Base-by-base conservation (phyloP, 2,888 invertebrate species). In the Exocentrus adspersus region DNA sequence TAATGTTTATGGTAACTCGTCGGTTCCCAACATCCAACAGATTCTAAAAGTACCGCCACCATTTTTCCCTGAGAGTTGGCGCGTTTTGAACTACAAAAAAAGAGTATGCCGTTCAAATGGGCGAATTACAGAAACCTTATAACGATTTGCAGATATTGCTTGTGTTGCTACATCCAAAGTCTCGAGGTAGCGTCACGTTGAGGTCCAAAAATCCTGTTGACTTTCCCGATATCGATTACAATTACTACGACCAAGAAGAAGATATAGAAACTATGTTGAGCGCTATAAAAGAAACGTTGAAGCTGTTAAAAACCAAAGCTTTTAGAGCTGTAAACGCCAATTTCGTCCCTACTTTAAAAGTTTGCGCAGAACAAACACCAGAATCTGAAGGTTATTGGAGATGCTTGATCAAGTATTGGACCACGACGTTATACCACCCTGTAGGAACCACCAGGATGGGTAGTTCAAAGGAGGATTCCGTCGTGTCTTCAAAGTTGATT, bases 211-310 rank as follows among this genome's bases (percentile, higher is more conserved):
- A 72, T 64, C 77, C 78, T 4, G 65, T 72, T 14, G 77, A 78
- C 32, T 77, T 75, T 62, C 79, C 79, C 0, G 2, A 70, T 4
- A 78, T 80, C 4, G 66, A 79, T 61, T 68, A 72, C 0, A 71
- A 72, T 12, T 76, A 69, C 41, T 71, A 75, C 3, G 65, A 70
- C 0, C 76, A 78, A 57, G 53, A 65, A 10, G 53, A 72, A 14
- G 92, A 93, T 72, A 80, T 87, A 1, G 92, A 93, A 73, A 88
- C 87, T 1, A 81, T 90, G 6, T 84, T 90, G 1, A 84, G 86
- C 12, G 87, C 88, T 0, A 85, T 90, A 2, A 82, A 87, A 9
- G 63, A 53, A 12, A 53, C 71, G 6, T n/a, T 72, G n/a, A 60
- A 67, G 2, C 60, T 78, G 20, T 14, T 69, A 2, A 59, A 78